Base-by-base conservation (phyloP, 2,113 vertebrate genomes). In the Casuarius casuarius region DNA sequence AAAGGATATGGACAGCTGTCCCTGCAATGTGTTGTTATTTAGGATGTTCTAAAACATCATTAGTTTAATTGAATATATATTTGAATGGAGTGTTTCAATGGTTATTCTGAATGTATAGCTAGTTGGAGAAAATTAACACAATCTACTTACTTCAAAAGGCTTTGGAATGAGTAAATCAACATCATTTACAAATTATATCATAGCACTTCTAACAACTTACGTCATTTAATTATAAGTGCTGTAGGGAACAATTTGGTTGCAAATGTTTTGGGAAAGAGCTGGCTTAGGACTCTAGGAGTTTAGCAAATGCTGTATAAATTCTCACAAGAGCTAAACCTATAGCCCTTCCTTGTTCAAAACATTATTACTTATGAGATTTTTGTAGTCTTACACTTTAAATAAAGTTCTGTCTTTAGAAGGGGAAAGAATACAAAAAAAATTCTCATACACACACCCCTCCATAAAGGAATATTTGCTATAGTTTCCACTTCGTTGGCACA, bases 51-150 rank as follows among this genome's bases (percentile, higher is more conserved):
- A 91, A 95, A 97, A 96, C 94, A 95, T 97, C 90, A 97, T 97
- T 97, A 97, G 92, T 91, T 94, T 94, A 97, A 89, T 85, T 96
- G 94, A 94, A 92, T 91, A 94, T 97, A 95, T 89, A 94, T 98
- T 97, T 86, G 96, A 98, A 97, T 73, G 49, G 79, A 94, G 79
- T 48, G 72, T 94, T 93, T 90, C 84, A 51, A 56, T 56, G 82
- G 89, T 85, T 94, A 56, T 91, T 76, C 51, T 78, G 91, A 97
- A 96, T 96, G 89, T 63, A 92, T 84, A 94, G 86, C 91, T 97
- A 91, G 97, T 86, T 97, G 95, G 92, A 95, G 95, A 73, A 97
- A 95, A 96, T 97, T 87, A 96, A 92, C 93, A 96, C 83, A 94
- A 97, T 95, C 73, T 73, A 95, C 90, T 97, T 97, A 80, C 86